These are phyloP conservation scores for Myotis lucifugus DNA, from an alignment of 2,113 vertebrate genomes.

Conservation along the genomic window DNA sequence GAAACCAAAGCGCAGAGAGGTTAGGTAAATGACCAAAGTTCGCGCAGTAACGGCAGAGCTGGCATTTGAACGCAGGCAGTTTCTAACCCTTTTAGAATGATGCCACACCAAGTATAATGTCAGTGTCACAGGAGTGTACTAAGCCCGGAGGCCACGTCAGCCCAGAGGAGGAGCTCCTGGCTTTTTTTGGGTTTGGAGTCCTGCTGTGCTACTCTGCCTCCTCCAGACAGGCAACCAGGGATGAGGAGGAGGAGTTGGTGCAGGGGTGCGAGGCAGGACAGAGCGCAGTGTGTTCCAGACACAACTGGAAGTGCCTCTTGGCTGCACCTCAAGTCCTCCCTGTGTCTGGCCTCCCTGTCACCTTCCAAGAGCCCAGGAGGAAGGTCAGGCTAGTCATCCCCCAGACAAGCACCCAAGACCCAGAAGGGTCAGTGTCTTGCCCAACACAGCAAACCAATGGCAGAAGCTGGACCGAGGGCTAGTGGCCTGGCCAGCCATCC, in stretches of 20 bases:
- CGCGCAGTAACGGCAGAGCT: not conserved
- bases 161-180: not conserved
- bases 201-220: not conserved
- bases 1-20: not conserved
- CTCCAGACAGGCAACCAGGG: not conserved
- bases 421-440: not conserved
- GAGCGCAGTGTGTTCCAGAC: not conserved
- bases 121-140: not conserved
- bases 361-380: not conserved
- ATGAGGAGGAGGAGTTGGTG: fast-evolving
- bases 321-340: not conserved
- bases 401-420: not conserved
- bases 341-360: too few species aligned
- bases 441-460: not conserved
- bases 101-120: not conserved
- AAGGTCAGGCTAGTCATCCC: not conserved
- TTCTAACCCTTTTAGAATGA: not conserved
- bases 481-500: not conserved
- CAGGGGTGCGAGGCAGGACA: not conserved
- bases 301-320: not conserved
- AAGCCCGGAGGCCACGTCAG: not conserved
- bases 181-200: not conserved
- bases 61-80: not conserved
- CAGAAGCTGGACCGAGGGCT: not conserved
- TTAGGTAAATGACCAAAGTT: not conserved